Evolutionary conservation across 2,113 vertebrate species (phyloP), one percentile per base, ranked within the genome.

Genomic region (Alouatta palliata): DNA sequence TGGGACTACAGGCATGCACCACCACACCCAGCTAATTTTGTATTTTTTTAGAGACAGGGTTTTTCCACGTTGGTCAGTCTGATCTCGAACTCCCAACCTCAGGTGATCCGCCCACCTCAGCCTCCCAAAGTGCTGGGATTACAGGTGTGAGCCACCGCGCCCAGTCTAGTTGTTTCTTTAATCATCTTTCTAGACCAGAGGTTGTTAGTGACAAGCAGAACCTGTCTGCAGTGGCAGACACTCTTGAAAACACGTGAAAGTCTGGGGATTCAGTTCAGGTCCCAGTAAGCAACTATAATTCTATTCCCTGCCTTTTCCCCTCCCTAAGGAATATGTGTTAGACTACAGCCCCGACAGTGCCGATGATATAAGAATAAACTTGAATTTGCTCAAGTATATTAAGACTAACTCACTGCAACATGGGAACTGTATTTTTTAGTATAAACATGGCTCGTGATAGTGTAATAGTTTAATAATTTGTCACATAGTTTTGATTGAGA

Each of bases 401-500:
- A 56, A 83, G 56, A 87, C 32, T 71, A n/a, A 71, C 54, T 89
- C 37, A 71, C 23, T 81, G n/a, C 43, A 61, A 75, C 43, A 73
- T 94, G 84, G 43, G 17, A 68, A 81, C 73, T 86, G 47, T 61
- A 19, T 37, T 91, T 91, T 96, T 86, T 92, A 27, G 87, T 76
- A 56, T 32, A 79, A 43, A 56, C 40, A 25, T 79, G 75, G n/a
- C 4, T 90, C 87, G 12, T 80, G 52, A 45, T 70, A 85, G 30
- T 61, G 12, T 61, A 2, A 54, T 40, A 94, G 79, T 87, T 92
- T 21, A 30, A 4, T 95, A 30, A 4, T 95, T 87, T 61, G 25
- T 61, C 35, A 43, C 32, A 25, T 2, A 76, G 64, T 64, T 68
- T 84, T 92, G 17, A 58, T 68, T 23, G 12, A 90, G 91, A 92